Evolutionary conservation across 2,888 invertebrate species (phyloP).

Genomic region (Xestia rhomboidea): DNA sequence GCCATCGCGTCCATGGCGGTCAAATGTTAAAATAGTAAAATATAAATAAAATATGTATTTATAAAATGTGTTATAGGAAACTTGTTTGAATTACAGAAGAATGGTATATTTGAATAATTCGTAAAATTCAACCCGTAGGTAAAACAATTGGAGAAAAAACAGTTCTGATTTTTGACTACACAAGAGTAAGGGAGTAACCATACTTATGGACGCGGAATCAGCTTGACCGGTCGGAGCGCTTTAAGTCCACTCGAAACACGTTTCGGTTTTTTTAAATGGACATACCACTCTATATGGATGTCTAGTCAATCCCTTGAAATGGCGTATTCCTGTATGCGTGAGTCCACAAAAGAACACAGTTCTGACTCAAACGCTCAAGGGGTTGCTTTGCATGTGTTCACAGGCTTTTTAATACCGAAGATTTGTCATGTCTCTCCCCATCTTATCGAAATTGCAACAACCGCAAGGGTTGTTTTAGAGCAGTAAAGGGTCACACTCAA

Average conservation of each 20-base stretch:
- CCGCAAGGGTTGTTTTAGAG: conserved; percentile 12
- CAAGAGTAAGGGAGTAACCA: conserved; percentile 4
- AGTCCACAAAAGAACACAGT: neutral
- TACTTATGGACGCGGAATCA: neutral
- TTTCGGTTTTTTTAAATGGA: neutral
- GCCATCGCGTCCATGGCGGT: conserved; percentile 19
- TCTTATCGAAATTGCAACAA: neutral
- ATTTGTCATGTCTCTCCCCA: too few species aligned
- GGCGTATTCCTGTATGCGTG: conserved; percentile 4
- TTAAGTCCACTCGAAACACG: neutral
- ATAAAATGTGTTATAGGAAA: conserved; percentile 75
- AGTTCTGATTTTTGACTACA: conserved; percentile 22
- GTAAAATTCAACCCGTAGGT: conserved; percentile 28
- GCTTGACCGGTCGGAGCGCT: neutral
- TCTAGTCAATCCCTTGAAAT: neutral
- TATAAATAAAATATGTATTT: conserved; percentile 70
- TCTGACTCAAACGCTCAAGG: neutral
- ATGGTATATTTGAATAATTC: conserved; percentile 45
- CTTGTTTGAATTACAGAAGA: conserved; percentile 46
- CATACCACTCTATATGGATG: neutral
- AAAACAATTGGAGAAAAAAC: conserved; percentile 42
- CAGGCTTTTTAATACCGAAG: neutral
- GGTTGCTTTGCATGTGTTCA: neutral
- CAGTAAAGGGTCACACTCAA: conserved; percentile 15
- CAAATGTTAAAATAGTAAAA: conserved; percentile 72